phyloP scores from a whole-genome alignment of 1,140 invertebrate genomes.

The Heliconius himera region DNA sequence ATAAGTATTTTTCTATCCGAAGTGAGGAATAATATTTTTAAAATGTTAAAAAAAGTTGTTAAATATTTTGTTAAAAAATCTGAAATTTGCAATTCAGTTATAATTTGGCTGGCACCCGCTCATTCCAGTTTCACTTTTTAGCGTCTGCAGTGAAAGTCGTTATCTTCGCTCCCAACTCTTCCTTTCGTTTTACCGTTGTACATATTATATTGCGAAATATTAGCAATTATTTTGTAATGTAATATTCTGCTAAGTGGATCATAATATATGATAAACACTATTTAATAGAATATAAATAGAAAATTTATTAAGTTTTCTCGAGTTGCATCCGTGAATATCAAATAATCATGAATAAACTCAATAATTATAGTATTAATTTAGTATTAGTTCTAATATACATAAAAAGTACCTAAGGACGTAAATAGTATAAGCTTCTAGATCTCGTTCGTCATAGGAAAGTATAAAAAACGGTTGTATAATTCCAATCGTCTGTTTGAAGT shows the following conservation, averaged over 20 bases:
- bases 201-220: constrained; percentile 28
- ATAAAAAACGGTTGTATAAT: not conserved
- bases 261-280: constrained; percentile 4
- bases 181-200: constrained; percentile 49
- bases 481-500: not conserved
- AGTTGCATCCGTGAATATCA: not conserved
- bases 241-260: not conserved
- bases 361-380: too few species aligned
- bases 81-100: constrained; percentile 41
- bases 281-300: not conserved
- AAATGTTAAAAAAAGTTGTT: not conserved
- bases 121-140: constrained; percentile 78
- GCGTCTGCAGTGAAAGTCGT: constrained; percentile 71
- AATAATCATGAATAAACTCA: too few species aligned
- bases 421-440: not conserved
- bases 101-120: constrained; percentile 42
- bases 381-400: too few species aligned
- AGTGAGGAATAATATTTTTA: not conserved
- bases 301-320: not conserved
- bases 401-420: too few species aligned
- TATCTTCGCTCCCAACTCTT: constrained; percentile 66
- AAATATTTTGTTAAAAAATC: constrained; percentile 16
- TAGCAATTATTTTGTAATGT: not conserved
- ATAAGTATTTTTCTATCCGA: too few species aligned
- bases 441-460: not conserved